Percentiles rank a stretch among this genome's conserved stretches.
Conservation (phyloP, 2,797 vertebrate species). For the Falco peregrinus region DNA sequence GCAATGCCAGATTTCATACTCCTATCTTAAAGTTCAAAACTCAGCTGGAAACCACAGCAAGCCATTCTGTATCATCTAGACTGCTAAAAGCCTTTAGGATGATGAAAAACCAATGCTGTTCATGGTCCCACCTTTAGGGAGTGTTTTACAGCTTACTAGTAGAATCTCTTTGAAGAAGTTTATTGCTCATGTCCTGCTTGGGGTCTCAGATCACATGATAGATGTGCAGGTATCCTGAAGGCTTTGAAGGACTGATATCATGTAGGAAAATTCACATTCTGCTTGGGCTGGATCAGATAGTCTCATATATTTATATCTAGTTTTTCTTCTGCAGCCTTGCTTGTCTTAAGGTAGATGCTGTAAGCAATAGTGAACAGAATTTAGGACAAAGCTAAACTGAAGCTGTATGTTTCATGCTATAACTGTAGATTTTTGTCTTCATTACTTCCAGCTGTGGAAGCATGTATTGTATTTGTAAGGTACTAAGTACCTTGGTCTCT, state of each 20-base stretch:
- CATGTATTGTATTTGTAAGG: background rate
- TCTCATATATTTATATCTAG: background rate
- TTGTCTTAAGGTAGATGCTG: background rate
- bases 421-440: background rate
- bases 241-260: background rate
- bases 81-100: background rate
- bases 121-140: background rate
- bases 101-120: background rate
- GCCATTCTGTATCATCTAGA: background rate
- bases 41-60: background rate
- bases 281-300: background rate
- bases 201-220: background rate
- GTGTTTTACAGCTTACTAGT: background rate
- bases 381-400: background rate
- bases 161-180: background rate
- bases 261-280: background rate
- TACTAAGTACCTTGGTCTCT: background rate
- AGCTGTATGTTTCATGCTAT: background rate
- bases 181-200: background rate
- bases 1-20: background rate
- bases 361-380: background rate
- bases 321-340: background rate
- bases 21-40: background rate
- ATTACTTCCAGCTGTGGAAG: background rate
- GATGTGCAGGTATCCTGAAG: background rate